Evolutionary conservation across 2,113 vertebrate species (phyloP).

Genomic region (human (Homo sapiens)): GRCh38 chr7:92160501-92161000

Average conservation of each 20-base stretch:
- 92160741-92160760: no score
- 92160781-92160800: background rate
- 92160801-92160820: background rate
- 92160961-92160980: background rate
- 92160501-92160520: background rate
- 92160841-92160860: background rate
- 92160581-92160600: no score
- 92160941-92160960: background rate
- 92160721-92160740: no score
- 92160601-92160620: no score
- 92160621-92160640: no score
- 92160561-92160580: no score
- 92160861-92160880: background rate
- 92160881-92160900: background rate
- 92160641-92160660: no score
- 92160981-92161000: background rate
- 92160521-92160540: background rate
- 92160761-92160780: background rate
- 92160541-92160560: background rate
- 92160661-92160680: no score
- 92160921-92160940: background rate
- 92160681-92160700: no score
- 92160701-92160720: no score
- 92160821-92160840: background rate
- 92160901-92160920: background rate